These are phyloP conservation scores for Brachionus calyciflorus DNA, from an alignment of 1,140 invertebrate genomes.

Conservation along the genomic window DNA sequence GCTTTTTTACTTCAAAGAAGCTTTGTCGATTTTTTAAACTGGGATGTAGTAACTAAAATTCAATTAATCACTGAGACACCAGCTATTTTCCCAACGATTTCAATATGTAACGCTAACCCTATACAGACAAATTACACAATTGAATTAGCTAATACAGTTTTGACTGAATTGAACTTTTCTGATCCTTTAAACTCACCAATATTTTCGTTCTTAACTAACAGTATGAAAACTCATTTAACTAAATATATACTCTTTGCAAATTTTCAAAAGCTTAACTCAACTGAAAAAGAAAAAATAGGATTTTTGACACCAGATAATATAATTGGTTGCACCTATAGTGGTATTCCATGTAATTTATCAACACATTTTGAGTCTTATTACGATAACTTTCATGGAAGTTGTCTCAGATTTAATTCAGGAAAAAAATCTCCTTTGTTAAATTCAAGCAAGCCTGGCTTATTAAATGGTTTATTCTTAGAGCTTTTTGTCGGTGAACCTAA, in stretches of 20 bases:
- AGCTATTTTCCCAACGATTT: not conserved
- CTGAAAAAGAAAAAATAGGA: not conserved
- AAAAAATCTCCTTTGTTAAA: not conserved
- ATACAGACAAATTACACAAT: not conserved
- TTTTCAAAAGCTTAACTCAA: not conserved
- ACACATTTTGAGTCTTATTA: not conserved
- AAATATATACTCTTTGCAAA: not conserved
- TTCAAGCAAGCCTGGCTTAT: slow-evolving; percentile 1
- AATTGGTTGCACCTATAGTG: slow-evolving; percentile 1
- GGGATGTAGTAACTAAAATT: slow-evolving; percentile 38
- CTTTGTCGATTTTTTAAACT: not conserved
- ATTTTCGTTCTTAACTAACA: not conserved
- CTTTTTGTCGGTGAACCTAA: not conserved
- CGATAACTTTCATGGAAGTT: not conserved
- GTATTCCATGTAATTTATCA: not conserved
- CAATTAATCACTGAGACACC: not conserved
- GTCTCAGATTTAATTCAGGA: slow-evolving; percentile 18
- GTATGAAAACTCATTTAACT: not conserved
- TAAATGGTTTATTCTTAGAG: not conserved
- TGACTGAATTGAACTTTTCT: not conserved
- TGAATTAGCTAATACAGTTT: not conserved
- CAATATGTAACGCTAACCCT: slow-evolving; percentile 4
- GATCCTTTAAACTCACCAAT: not conserved
- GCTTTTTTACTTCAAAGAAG: not conserved
- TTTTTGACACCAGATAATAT: not conserved